Evolutionary conservation across 2,797 vertebrate species (phyloP).

Genomic region (Toxotes lorentzi): DNA sequence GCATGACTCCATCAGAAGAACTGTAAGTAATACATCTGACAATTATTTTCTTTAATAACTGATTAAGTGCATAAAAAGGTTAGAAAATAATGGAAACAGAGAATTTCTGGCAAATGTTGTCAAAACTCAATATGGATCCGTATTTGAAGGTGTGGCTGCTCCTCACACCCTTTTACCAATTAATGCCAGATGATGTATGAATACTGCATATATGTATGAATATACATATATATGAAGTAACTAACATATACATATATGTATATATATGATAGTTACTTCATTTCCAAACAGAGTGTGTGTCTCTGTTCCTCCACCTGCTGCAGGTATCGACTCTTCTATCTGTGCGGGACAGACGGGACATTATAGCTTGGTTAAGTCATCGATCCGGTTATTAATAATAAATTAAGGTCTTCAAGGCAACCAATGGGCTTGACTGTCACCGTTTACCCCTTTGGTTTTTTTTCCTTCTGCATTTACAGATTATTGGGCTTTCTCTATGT

Average conservation of each 20-base stretch:
- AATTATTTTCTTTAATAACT: neutral
- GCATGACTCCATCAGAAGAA: too few relatives aligned
- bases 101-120: too few relatives aligned
- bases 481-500: slow-evolving; percentile 5
- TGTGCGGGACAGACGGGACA: slow-evolving; percentile 46
- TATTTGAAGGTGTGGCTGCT: too few relatives aligned
- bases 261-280: too few relatives aligned
- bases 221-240: too few relatives aligned
- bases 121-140: neutral
- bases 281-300: neutral
- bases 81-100: too few relatives aligned
- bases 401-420: slow-evolving; percentile 65
- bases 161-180: too few relatives aligned
- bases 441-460: slow-evolving; percentile 54
- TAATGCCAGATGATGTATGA: too few relatives aligned
- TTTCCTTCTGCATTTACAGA: neutral
- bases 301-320: slow-evolving; percentile 9
- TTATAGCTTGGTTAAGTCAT: slow-evolving; percentile 69
- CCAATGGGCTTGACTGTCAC: slow-evolving; percentile 55
- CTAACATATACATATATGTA: too few relatives aligned
- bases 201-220: too few relatives aligned
- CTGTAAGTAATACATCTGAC: neutral
- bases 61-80: too few relatives aligned
- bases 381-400: slow-evolving; percentile 79
- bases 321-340: slow-evolving; percentile 11